These are phyloP conservation scores for Hemibagrus wyckioides DNA, from an alignment of 2,113 vertebrate genomes.

Conservation along the genomic window DNA sequence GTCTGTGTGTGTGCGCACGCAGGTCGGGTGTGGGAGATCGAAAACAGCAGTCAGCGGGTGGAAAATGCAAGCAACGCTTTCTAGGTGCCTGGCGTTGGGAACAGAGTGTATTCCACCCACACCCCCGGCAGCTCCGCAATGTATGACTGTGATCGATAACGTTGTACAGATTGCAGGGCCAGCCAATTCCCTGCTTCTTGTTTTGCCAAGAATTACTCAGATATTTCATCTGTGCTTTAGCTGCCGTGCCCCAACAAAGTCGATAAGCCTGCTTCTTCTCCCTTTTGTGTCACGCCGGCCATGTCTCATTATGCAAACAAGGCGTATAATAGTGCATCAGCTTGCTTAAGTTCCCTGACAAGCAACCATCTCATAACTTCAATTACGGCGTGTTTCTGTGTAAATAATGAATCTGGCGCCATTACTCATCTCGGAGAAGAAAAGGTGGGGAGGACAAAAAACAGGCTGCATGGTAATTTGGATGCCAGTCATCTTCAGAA, in stretches of 20 bases:
- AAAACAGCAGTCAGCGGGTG: conserved; percentile 41
- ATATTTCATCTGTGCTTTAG: conserved; percentile 71
- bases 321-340: conserved; percentile 55
- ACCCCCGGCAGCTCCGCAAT: conserved; percentile 61
- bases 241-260: conserved; percentile 47
- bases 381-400: conserved; percentile 54
- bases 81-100: conserved; percentile 69
- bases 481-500: conserved; percentile 53
- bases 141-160: conserved; percentile 75
- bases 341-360: conserved; percentile 49
- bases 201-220: conserved; percentile 63
- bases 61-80: conserved; percentile 72
- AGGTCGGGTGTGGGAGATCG: conserved; percentile 24
- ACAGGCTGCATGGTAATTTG: conserved; percentile 47
- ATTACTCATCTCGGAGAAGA: conserved; percentile 44
- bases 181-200: conserved; percentile 60
- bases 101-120: conserved; percentile 73
- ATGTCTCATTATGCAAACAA: conserved; percentile 55
- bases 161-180: conserved; percentile 60
- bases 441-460: conserved; percentile 21
- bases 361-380: conserved; percentile 56
- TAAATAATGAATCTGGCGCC: conserved; percentile 51
- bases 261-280: conserved; percentile 45
- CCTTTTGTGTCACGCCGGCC: conserved; percentile 42
- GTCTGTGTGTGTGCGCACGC: not conserved